Conservation (phyloP, 2,888 invertebrate genomes). For the Aphodius sticticus region DNA sequence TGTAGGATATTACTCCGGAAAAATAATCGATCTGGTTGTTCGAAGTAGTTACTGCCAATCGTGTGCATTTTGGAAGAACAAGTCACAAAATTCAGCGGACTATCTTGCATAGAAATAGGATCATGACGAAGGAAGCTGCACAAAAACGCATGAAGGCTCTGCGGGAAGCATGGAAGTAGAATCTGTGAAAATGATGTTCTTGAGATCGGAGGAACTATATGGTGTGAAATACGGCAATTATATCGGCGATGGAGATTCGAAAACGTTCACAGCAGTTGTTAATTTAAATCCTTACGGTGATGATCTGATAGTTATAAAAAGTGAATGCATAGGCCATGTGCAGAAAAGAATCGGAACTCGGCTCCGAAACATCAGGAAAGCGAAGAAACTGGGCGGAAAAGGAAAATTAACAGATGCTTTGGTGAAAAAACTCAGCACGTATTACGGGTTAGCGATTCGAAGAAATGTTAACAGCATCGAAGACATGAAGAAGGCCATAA, state of each 20-base stretch:
- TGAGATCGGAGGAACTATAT: background rate
- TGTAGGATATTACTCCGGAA: no score
- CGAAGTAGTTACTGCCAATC: no score
- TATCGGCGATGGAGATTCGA: slow-evolving; percentile 19
- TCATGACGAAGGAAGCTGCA: background rate
- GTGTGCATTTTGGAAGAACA: no score
- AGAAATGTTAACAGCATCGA: slow-evolving; percentile 10
- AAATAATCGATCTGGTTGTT: no score
- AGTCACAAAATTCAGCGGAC: no score
- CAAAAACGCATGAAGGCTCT: background rate
- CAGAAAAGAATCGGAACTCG: slow-evolving; percentile 7
- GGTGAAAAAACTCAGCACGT: slow-evolving; percentile 17
- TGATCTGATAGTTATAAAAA: background rate
- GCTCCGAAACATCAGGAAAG: slow-evolving; percentile 14
- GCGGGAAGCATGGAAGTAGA: background rate
- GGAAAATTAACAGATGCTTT: slow-evolving; percentile 5
- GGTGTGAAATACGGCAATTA: background rate
- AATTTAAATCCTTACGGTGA: slow-evolving; percentile 18
- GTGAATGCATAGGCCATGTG: background rate
- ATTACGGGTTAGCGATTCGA: slow-evolving; percentile 15
- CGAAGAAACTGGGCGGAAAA: slow-evolving; percentile 12
- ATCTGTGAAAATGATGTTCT: background rate
- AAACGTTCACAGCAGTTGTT: slow-evolving; percentile 5
- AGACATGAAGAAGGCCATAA: background rate
- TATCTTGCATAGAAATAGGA: no score